phyloP scores from a whole-genome alignment of 2,888 invertebrate genomes.

The Linnaemya vulpina region DNA sequence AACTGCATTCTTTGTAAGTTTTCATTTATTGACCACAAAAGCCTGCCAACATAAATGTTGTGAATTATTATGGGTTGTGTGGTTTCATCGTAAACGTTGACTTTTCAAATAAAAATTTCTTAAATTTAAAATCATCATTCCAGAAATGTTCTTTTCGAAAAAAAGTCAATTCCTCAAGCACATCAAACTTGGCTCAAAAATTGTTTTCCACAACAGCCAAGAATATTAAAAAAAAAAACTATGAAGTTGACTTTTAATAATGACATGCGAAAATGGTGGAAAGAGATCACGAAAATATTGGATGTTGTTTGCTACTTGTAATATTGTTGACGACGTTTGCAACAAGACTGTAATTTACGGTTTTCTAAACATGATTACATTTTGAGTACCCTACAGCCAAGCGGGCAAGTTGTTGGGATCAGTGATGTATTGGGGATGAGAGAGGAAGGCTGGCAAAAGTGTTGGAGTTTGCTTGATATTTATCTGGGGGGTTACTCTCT shows the following conservation, averaged over 20 bases:
- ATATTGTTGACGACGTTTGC: conserved; percentile 66
- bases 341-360: conserved; percentile 71
- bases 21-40: conserved; percentile 41
- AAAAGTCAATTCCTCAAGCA: conserved; percentile 33
- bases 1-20: conserved; percentile 5
- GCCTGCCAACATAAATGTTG: conserved; percentile 69
- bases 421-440: not conserved
- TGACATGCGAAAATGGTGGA: conserved; percentile 8
- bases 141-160: conserved; percentile 7
- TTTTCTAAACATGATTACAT: conserved; percentile 66
- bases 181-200: conserved; percentile 63
- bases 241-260: conserved; percentile 25
- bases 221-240: not conserved
- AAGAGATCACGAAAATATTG: not conserved
- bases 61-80: conserved; percentile 68
- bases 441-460: not conserved
- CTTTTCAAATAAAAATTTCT: conserved; percentile 34
- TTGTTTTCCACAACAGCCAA: conserved; percentile 33
- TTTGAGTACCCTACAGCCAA: conserved; percentile 21
- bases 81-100: conserved; percentile 68
- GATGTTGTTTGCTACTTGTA: conserved; percentile 16
- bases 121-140: conserved; percentile 10
- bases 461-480: too few relatives aligned
- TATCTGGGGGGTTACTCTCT: too few relatives aligned
- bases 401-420: not conserved